These are phyloP conservation scores for Drosophila takahashii DNA, from an alignment of 1,140 invertebrate genomes.

Conservation along the genomic window DNA sequence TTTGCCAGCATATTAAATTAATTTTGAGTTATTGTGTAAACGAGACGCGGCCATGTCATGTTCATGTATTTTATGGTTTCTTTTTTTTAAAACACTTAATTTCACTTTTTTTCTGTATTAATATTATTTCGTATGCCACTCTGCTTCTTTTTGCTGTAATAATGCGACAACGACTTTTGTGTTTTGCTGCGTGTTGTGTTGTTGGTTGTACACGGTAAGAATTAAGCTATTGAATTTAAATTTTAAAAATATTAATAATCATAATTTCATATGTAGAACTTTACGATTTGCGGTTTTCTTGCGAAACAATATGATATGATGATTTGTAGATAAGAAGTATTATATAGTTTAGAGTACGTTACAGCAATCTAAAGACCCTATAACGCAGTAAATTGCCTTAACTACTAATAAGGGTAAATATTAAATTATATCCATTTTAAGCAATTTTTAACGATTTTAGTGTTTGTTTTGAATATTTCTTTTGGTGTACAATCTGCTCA, in stretches of 20 bases:
- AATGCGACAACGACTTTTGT: constrained; percentile 70
- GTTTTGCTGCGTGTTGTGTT: constrained; percentile 45
- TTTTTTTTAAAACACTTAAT: constrained; percentile 68
- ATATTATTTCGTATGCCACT: constrained; percentile 61
- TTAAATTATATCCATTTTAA: too few species aligned
- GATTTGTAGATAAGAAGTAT: background rate
- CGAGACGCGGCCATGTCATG: constrained; percentile 74
- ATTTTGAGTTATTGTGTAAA: constrained; percentile 81
- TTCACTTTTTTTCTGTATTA: constrained; percentile 70
- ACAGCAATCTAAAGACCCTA: background rate
- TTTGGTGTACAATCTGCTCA: constrained; percentile 58
- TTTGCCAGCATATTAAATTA: constrained; percentile 81
- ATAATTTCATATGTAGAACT: too few species aligned
- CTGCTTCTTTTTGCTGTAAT: constrained; percentile 62
- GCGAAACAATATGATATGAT: too few species aligned
- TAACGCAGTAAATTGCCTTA: background rate
- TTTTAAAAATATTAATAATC: too few species aligned
- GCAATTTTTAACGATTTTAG: background rate
- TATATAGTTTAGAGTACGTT: background rate
- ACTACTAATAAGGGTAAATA: background rate
- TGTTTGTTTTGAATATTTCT: constrained; percentile 5
- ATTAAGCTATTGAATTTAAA: background rate
- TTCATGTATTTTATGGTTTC: constrained; percentile 57
- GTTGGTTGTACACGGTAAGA: constrained; percentile 29
- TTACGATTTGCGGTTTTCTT: too few species aligned